phyloP scores from a whole-genome alignment of 2,113 vertebrate genomes.

The Cyprinodon variegatus region DNA sequence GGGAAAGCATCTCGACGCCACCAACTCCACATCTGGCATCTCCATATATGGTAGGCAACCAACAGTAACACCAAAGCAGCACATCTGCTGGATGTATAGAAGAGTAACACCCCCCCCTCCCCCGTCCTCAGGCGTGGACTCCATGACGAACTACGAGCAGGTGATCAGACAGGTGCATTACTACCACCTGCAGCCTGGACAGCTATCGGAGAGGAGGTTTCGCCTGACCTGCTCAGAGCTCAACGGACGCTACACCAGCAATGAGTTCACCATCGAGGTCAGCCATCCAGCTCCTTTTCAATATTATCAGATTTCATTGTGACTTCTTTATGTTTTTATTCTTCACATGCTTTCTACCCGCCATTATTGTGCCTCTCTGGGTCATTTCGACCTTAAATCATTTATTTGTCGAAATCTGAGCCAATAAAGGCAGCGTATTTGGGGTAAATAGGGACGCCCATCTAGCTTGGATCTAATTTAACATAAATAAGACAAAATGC shows the following conservation, averaged over 20 bases:
- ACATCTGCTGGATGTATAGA: conserved; percentile 14
- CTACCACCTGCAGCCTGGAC: conserved; percentile 80
- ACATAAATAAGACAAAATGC: background rate
- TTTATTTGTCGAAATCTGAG: background rate
- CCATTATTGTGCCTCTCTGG: background rate
- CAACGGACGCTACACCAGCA: conserved; percentile 94
- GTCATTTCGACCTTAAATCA: background rate
- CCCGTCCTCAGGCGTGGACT: conserved; percentile 86
- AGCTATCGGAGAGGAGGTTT: conserved; percentile 83
- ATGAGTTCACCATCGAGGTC: conserved; percentile 93
- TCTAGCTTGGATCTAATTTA: background rate
- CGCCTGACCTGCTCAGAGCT: conserved; percentile 94
- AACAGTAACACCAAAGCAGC: background rate
- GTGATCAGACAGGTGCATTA: conserved; percentile 88
- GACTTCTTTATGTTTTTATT: background rate
- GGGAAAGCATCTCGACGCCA: conserved; percentile 91
- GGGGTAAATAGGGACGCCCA: background rate
- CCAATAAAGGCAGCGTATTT: background rate
- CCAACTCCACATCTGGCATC: conserved; percentile 95
- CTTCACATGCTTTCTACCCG: background rate
- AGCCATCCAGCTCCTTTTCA: conserved; percentile 40
- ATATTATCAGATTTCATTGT: background rate
- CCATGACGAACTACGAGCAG: conserved; percentile 91
- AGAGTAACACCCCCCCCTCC: background rate
- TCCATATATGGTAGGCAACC: conserved; percentile 89